Evolutionary conservation across 2,797 vertebrate genomes (phyloP), one percentile per base, ranked within the genome.

Genomic region (Macroramphosus scolopax): DNA sequence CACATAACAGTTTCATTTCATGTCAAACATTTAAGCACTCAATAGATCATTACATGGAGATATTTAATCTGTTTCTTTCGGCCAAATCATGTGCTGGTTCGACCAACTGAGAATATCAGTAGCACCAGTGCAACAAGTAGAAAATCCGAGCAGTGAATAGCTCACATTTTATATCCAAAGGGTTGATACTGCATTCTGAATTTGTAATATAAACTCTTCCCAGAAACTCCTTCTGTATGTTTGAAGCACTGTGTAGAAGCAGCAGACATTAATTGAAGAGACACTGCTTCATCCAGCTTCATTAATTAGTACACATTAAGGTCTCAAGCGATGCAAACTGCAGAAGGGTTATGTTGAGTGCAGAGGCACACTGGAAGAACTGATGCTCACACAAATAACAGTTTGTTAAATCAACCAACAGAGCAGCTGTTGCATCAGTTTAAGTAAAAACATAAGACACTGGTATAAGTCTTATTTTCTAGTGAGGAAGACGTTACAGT

Each of bases 281-380:
- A 47, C 52, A 26, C 25, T 34, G 39, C 52, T 56, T 46, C 17
- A 51, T 60, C 31, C 43, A 44, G 40, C 33, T 31, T 58, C 45
- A 38, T 57, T 68, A 73, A 75, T 80, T 67, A 64, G 25, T 29
- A 31, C 55, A 61, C 42, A 63, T 65, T 65, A 61, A 37, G 17
- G 31, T 60, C 60, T 68, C 12, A 25, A 51, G 40, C 8, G 24
- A 37, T 13, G 31, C 33, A 60, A 20, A 51, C 30, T 51, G 44
- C 34, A 29, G 18, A 28, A 37, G 15, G 41, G 30, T 24, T 63
- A 22, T 49, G 25, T 30, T 30, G 43, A 63, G 47, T 68, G 30
- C 35, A 51, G 29, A 25, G 9, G 1, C 40, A 55, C 20, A 37
- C 33, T 39, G 38, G 8, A 54, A 49, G 28, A 54, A 60, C 52